Evolutionary conservation across 2,888 invertebrate species (phyloP).

Genomic region (Drosophila incognita): DNA sequence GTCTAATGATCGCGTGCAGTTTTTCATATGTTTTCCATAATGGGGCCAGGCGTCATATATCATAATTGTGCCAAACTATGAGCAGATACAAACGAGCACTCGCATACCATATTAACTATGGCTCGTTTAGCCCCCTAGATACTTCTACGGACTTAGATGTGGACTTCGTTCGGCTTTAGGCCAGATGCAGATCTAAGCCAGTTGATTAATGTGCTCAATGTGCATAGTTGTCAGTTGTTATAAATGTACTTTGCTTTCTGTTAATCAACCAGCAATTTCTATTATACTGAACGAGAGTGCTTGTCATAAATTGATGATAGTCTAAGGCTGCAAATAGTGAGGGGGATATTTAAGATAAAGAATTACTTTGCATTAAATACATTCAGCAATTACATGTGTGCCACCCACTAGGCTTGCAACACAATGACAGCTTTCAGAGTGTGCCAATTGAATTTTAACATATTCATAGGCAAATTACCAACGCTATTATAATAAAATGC

Average conservation of each 20-base stretch:
- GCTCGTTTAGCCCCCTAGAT: conserved; percentile 38
- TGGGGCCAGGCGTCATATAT: conserved; percentile 70
- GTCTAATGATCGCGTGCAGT: conserved; percentile 80
- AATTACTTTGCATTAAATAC: conserved; percentile 10
- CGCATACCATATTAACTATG: conserved; percentile 37
- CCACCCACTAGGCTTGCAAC: conserved; percentile 60
- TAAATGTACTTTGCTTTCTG: conserved; percentile 54
- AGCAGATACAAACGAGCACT: conserved; percentile 59
- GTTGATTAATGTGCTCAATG: conserved; percentile 68
- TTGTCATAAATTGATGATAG: conserved; percentile 43
- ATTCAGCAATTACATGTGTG: conserved; percentile 8
- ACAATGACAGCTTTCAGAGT: conserved; percentile 49
- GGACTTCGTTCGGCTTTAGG: conserved; percentile 23
- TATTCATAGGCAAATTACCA: conserved; percentile 68
- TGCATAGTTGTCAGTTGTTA: conserved; percentile 67
- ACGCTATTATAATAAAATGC: conserved; percentile 26
- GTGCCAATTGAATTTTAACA: conserved; percentile 76
- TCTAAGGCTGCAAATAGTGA: not conserved
- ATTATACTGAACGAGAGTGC: conserved; percentile 13
- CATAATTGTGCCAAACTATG: conserved; percentile 78
- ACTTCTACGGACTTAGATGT: conserved; percentile 14
- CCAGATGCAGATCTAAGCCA: conserved; percentile 73
- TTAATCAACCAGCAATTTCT: conserved; percentile 61
- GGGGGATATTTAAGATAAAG: not conserved
- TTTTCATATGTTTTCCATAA: conserved; percentile 72